Base-by-base conservation (phyloP, 2,113 vertebrate genomes). In the Peromyscus maniculatus region DNA sequence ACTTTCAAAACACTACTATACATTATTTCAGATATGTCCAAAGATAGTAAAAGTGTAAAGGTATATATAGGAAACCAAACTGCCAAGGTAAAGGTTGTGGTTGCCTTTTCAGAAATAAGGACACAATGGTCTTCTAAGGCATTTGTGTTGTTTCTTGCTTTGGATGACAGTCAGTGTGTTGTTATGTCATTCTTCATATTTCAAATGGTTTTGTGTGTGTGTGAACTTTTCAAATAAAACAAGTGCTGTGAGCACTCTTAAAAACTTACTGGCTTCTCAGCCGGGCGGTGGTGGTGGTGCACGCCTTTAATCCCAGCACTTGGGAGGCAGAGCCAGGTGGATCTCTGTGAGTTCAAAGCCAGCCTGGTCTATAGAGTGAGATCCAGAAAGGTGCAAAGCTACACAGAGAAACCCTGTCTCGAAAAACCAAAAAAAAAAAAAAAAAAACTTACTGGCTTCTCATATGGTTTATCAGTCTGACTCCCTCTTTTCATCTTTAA, bases 401-500 rank as follows among this genome's bases (percentile, higher is more conserved):
- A 43, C 43, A 43, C 43, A 43, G 43, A 43, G 43, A 43, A 43
- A 43, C 43, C 43, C 43, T 43, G 43, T 43, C 43, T 43, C 4
- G 43, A 43, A 43, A 43, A 43, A 43, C 43, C 43, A 43, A 43
- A 43, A n/a, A n/a, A n/a, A n/a, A 43, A 43, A 43, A 43, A 43
- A 43, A 43, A 43, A 43, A 43, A 43, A 43, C 3, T 43, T 69
- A 28, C 52, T 95, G 26, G 87, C 57, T 94, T 92, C 87, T 84
- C 8, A 28, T 69, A 8, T 57, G 46, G 36, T 46, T 69, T 78
- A 92, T 62, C 7, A 71, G 46, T 90, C 5, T 88, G 31, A 71
- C 46, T 31, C 49, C 31, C 46, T 87, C 24, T 77, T 39, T 83
- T n/a, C 62, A 89, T 72, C 95, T 98, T 96, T 55, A 98, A 8